Evolutionary conservation across 2,797 vertebrate genomes (phyloP), one percentile per base, ranked within the genome.

Genomic region (Coregonus ussuriensis): DNA sequence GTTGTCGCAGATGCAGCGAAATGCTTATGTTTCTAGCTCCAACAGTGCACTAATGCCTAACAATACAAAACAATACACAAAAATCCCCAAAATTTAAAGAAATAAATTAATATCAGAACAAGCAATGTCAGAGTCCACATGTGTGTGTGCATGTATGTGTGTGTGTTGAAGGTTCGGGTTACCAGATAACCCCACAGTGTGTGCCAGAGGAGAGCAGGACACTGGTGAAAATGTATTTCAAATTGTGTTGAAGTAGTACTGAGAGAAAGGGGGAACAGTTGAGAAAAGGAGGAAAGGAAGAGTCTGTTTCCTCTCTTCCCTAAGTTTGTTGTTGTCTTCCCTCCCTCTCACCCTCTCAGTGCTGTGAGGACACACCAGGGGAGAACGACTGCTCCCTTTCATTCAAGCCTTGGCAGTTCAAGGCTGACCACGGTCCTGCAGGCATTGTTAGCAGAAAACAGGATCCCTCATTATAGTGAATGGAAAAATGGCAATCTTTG

Each of bases 231-330:
- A 85, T 88, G 78, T 81, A 82, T 47, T 47, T 83, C 84, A 83
- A 85, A 83, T 87, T 86, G 80, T 90, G 56, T 74, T 78, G 81
- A 47, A 47, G 83, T 88, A 84, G 88, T 87, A 83, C 87, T 11
- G 41, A 47, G 41, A 11, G 41, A 47, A 41, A 47, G 47, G 84
- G 87, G 51, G 76, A 70, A 37, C 0, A 5, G 1, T 37, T 37
- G 59, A 65, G 74, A 35, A 70, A 15, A 37, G 56, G 67, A 78
- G 69, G 13, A 14, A 47, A n/a, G 52, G 51, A 84, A 71, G 72
- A 88, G 82, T 87, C 87, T 89, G 89, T 85, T 79, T 86, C 86
- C 81, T 90, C 72, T 56, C 76, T 80, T 75, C 72, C 78, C 90
- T 92, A 90, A 88, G 88, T 62, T 21, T 1, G 31, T 25, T 9